These are phyloP conservation scores for Glaucopsyche alexis DNA, from an alignment of 2,888 invertebrate species.

Conservation along the genomic window DNA sequence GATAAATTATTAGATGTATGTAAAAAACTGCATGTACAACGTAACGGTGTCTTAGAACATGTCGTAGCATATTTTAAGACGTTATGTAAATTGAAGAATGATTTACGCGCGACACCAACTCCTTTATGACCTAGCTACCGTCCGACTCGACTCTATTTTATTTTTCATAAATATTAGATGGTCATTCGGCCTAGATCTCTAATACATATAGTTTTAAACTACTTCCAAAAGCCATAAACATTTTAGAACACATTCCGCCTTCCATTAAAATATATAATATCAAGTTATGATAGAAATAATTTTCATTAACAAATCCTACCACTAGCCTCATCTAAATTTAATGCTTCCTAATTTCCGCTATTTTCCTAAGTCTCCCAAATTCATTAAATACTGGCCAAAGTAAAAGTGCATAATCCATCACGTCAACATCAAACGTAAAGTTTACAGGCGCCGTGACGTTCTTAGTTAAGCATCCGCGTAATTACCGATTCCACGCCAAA, in stretches of 20 bases:
- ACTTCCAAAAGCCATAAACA: no score
- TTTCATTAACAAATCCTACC: no score
- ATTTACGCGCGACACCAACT: conserved; percentile 15
- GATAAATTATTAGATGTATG: no score
- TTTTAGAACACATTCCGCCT: no score
- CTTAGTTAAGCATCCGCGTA: conserved; percentile 50
- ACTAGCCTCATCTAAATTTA: neutral
- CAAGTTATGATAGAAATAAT: no score
- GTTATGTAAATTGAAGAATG: conserved; percentile 24
- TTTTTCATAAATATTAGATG: neutral
- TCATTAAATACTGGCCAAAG: neutral
- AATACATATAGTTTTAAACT: neutral
- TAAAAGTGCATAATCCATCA: neutral
- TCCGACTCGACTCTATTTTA: neutral
- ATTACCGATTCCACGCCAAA: conserved; percentile 62
- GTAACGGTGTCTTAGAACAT: conserved; percentile 19
- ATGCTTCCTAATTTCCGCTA: neutral
- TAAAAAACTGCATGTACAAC: neutral
- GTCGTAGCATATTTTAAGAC: conserved; percentile 21
- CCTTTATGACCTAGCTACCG: conserved; percentile 4
- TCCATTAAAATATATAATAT: no score
- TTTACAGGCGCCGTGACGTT: conserved; percentile 49
- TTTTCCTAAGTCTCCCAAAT: neutral
- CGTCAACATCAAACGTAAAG: conserved; percentile 21
- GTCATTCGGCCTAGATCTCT: neutral